Conservation (phyloP, 2,797 vertebrate species). For the Lithobates sylvaticus region DNA sequence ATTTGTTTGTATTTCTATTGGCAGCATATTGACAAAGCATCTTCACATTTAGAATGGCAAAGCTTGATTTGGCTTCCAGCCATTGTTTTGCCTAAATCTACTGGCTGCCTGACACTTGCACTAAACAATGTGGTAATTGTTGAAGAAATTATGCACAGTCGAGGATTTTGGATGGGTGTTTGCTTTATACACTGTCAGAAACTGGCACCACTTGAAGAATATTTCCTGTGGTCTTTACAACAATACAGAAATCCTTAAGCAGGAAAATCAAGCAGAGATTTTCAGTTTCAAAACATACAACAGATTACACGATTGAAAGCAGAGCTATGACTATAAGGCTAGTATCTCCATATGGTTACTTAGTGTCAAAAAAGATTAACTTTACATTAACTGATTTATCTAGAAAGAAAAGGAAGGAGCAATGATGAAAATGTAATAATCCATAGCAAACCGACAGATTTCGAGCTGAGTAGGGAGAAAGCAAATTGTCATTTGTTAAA, state of each 20-base stretch:
- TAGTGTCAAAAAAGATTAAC: constrained; percentile 1
- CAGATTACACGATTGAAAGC: background rate
- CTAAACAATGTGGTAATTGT: constrained; percentile 42
- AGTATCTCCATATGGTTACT: background rate
- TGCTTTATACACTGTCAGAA: constrained; percentile 20
- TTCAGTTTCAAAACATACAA: constrained; percentile 14
- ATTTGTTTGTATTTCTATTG: constrained; percentile 40
- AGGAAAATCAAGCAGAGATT: constrained; percentile 18
- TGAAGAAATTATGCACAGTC: constrained; percentile 51
- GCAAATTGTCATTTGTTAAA: background rate
- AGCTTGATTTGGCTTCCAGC: constrained; percentile 41
- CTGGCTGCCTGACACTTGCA: constrained; percentile 48
- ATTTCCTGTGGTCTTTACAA: constrained; percentile 24
- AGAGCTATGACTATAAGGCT: background rate
- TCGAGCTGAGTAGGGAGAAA: background rate
- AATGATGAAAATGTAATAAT: background rate
- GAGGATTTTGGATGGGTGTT: constrained; percentile 23
- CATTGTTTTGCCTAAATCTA: constrained; percentile 37
- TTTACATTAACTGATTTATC: background rate
- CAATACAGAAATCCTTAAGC: constrained; percentile 14
- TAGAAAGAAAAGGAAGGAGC: no score
- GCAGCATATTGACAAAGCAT: constrained; percentile 33
- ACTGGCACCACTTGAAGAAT: constrained; percentile 14
- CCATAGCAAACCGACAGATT: background rate
- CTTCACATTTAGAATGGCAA: constrained; percentile 11